Evolutionary conservation across 2,888 invertebrate species (phyloP).

Genomic region (Crocallis elinguaria): DNA sequence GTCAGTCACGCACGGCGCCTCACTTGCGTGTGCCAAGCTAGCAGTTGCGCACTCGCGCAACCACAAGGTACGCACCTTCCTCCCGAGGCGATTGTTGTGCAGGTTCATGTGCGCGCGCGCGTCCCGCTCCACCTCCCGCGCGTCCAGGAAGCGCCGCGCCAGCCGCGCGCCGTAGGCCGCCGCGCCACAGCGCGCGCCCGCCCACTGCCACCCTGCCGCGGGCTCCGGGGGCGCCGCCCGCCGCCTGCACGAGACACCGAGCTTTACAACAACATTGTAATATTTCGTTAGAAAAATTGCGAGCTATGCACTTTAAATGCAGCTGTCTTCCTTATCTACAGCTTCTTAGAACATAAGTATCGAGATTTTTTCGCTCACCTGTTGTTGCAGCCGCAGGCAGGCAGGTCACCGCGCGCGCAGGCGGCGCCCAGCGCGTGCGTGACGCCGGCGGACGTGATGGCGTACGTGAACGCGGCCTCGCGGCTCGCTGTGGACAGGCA

Average conservation of each 20-base stretch:
- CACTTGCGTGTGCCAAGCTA: too few relatives aligned
- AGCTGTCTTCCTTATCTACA: too few relatives aligned
- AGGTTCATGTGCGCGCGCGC: conserved; percentile 97
- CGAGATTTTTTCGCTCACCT: conserved; percentile 26
- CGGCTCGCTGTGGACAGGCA: conserved; percentile 89
- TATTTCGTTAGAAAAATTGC: too few relatives aligned
- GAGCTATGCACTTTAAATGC: too few relatives aligned
- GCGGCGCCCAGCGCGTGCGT: conserved; percentile 96
- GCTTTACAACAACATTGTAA: too few relatives aligned
- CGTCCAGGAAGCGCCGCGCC: conserved; percentile 95
- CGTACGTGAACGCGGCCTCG: conserved; percentile 97
- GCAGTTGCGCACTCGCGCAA: too few relatives aligned
- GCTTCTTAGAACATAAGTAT: too few relatives aligned
- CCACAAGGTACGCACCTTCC: conserved; percentile 88
- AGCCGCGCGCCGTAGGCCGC: conserved; percentile 92
- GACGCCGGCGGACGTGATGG: conserved; percentile 96
- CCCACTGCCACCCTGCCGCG: conserved; percentile 83
- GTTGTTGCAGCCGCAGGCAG: conserved; percentile 90
- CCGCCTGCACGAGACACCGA: too few relatives aligned
- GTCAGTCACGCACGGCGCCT: too few relatives aligned
- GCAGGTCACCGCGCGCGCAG: conserved; percentile 95
- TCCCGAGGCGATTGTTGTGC: conserved; percentile 97
- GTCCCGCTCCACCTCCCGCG: conserved; percentile 94
- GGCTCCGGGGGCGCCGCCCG: not conserved
- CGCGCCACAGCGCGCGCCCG: conserved; percentile 87